Conservation (phyloP, 2,888 invertebrate genomes). For the Limenitis camilla region DNA sequence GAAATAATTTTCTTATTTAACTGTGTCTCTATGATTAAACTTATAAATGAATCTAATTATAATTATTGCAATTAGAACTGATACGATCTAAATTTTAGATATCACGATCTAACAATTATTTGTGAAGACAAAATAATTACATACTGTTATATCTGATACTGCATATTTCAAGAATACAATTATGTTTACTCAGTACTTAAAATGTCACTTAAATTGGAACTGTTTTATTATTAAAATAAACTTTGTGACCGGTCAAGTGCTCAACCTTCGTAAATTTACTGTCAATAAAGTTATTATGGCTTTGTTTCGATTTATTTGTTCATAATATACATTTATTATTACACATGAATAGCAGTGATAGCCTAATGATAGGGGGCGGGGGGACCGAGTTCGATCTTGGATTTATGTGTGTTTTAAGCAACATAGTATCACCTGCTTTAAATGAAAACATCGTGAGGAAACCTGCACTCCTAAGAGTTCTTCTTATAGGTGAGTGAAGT, state of each 20-base stretch:
- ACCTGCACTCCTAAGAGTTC: too few species aligned
- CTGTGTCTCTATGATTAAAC: too few species aligned
- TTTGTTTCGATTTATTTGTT: background rate
- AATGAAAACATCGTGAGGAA: too few species aligned
- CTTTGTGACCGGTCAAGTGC: slow-evolving; percentile 9
- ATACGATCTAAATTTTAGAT: background rate
- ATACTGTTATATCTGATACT: background rate
- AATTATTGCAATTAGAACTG: too few species aligned
- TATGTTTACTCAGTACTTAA: background rate
- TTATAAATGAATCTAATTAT: too few species aligned
- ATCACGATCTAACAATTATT: background rate
- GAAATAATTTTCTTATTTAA: too few species aligned
- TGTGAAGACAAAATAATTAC: background rate
- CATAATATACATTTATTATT: background rate
- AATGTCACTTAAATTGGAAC: background rate
- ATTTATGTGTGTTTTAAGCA: too few species aligned
- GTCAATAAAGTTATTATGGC: background rate
- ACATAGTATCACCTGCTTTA: too few species aligned
- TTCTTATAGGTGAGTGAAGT: too few species aligned
- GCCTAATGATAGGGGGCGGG: too few species aligned
- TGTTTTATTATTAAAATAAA: slow-evolving; percentile 2
- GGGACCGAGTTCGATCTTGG: too few species aligned
- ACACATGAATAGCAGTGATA: too few species aligned
- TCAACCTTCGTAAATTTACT: background rate
- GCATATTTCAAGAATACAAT: background rate